Conservation (phyloP, 2,797 vertebrate genomes). For the Emydoidea blandingii region DNA sequence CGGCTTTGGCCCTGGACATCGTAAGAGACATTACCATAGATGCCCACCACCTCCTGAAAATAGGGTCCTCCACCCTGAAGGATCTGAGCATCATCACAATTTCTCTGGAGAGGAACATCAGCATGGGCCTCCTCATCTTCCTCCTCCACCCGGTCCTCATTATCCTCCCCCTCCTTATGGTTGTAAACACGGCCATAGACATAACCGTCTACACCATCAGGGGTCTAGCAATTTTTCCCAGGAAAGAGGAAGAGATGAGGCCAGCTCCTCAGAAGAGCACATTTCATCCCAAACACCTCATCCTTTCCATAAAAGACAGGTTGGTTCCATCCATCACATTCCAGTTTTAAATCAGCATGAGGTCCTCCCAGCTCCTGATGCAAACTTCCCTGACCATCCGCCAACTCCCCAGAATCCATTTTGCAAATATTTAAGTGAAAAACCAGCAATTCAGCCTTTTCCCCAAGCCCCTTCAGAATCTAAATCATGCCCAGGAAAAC, state of each 20-base stretch:
- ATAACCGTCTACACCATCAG: neutral
- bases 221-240: neutral
- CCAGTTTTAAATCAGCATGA: constrained; percentile 63
- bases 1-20: no score
- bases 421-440: neutral
- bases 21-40: no score
- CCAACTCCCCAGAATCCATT: neutral
- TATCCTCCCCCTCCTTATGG: neutral
- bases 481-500: constrained; percentile 73
- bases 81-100: no score
- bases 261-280: neutral
- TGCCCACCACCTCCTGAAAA: no score
- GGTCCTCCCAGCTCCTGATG: constrained; percentile 70
- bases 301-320: neutral
- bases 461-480: constrained; percentile 54
- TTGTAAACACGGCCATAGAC: neutral
- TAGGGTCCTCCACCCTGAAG: no score
- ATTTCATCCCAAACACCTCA: constrained; percentile 16
- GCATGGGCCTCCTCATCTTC: no score
- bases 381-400: constrained; percentile 58
- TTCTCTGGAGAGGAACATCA: no score
- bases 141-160: no score
- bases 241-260: neutral
- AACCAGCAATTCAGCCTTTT: constrained; percentile 43
- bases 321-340: constrained; percentile 55